Percentiles rank a stretch among this genome's conserved stretches.
These are phyloP conservation scores for Equus przewalskii DNA, from an alignment of 2,113 vertebrate species.

Conservation along the genomic window DNA sequence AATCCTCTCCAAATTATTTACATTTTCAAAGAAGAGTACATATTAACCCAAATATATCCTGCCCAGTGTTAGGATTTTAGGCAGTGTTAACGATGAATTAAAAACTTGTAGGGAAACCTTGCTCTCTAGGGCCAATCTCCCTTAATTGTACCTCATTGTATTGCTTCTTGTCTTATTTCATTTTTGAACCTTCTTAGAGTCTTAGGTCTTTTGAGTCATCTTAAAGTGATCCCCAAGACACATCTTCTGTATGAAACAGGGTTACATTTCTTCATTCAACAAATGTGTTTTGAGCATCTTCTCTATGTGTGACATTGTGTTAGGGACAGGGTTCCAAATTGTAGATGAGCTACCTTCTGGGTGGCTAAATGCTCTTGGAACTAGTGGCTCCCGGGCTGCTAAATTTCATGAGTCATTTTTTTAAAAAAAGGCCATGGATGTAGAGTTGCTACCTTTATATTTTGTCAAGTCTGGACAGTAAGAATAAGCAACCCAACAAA, in stretches of 20 bases:
- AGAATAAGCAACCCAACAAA: neutral
- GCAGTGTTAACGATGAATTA: neutral
- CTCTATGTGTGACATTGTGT: neutral
- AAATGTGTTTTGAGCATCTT: slow-evolving; percentile 5
- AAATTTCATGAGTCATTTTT: neutral
- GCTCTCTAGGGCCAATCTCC: neutral
- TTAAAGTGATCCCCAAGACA: neutral
- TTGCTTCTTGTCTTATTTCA: neutral
- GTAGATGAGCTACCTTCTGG: neutral
- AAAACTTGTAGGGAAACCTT: neutral
- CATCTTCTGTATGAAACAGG: neutral
- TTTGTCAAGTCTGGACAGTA: neutral
- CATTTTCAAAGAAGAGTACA: slow-evolving; percentile 15
- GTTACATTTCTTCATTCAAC: neutral
- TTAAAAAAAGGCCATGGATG: neutral
- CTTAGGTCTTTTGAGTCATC: neutral
- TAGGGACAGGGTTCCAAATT: neutral
- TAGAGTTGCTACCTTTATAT: neutral
- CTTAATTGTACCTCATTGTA: neutral
- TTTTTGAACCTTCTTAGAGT: neutral
- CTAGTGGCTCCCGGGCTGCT: neutral
- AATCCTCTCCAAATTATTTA: neutral
- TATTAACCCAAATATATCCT: neutral
- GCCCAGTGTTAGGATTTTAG: neutral
- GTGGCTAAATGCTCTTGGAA: neutral